A percentile compares a stretch with the other conserved stretches of the same genome.
Evolutionary conservation across 2,113 vertebrate genomes (phyloP).

Genomic region (Nanorana parkeri): DNA sequence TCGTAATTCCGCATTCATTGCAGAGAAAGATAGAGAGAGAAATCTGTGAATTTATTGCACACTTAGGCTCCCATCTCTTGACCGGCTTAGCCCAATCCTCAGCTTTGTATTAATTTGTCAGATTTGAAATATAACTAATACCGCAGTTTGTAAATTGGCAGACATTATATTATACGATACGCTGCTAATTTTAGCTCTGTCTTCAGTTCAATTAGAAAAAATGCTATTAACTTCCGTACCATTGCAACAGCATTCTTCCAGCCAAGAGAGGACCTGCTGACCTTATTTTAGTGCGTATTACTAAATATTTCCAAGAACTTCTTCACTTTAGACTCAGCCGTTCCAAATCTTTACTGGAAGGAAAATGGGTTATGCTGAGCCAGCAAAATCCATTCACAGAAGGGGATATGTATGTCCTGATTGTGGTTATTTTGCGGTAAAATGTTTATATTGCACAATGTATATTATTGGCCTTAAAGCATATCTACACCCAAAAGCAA

Average conservation of each 20-base stretch:
- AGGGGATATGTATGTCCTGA: background rate
- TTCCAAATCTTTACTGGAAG: constrained; percentile 19
- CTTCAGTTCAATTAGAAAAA: constrained; percentile 3
- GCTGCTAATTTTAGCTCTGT: constrained; percentile 9
- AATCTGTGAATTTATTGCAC: too few species aligned
- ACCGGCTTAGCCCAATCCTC: background rate
- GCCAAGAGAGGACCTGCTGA: background rate
- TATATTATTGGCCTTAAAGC: too few species aligned
- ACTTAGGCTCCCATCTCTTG: too few species aligned
- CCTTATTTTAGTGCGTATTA: constrained; percentile 24
- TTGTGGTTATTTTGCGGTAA: constrained; percentile 4
- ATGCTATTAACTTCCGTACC: background rate
- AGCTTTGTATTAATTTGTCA: background rate
- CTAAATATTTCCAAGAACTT: constrained; percentile 32
- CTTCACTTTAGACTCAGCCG: background rate
- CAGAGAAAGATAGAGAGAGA: too few species aligned
- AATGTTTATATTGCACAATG: too few species aligned
- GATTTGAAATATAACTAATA: background rate
- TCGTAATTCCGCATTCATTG: too few species aligned
- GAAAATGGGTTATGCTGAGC: constrained; percentile 3
- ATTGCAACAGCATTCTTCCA: background rate
- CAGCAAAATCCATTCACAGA: background rate
- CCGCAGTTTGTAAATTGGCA: background rate
- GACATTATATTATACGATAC: background rate
- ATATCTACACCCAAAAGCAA: too few species aligned